A percentile compares a stretch with the other conserved stretches of the same genome.
phyloP scores from a whole-genome alignment of 2,113 vertebrate genomes.

The Thalassarche chlororhynchos region DNA sequence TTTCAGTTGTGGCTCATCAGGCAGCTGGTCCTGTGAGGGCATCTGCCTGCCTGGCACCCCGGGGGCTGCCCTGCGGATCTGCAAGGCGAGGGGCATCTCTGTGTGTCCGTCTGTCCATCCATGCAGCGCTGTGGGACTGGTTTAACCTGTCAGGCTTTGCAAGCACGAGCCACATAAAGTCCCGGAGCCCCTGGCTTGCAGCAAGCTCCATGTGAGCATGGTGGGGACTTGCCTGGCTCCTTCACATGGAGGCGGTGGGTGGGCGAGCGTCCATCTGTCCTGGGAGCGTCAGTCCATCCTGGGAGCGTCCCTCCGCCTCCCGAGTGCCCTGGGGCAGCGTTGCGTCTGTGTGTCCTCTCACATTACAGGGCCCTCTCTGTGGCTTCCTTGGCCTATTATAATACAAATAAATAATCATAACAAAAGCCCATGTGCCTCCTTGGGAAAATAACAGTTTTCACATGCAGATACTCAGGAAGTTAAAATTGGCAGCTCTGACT shows the following conservation, averaged over 20 bases:
- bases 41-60: neutral
- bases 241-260: neutral
- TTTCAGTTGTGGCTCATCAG: neutral
- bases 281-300: neutral
- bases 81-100: accelerated
- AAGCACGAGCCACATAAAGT: accelerated
- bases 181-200: neutral
- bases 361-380: neutral
- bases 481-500: conserved; percentile 47
- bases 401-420: conserved; percentile 46
- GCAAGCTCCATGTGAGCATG: accelerated
- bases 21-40: neutral
- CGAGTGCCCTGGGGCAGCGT: accelerated
- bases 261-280: neutral
- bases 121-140: neutral
- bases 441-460: conserved; percentile 55
- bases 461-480: conserved; percentile 61
- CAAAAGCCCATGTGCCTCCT: conserved; percentile 43
- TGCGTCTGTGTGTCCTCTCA: neutral
- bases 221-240: neutral
- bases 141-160: neutral
- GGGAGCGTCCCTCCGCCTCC: neutral
- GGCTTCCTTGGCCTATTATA: neutral
- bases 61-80: neutral
- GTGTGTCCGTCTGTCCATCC: neutral